phyloP scores from a whole-genome alignment of 2,797 vertebrate species.

The Lepilemur ruficaudatus region DNA sequence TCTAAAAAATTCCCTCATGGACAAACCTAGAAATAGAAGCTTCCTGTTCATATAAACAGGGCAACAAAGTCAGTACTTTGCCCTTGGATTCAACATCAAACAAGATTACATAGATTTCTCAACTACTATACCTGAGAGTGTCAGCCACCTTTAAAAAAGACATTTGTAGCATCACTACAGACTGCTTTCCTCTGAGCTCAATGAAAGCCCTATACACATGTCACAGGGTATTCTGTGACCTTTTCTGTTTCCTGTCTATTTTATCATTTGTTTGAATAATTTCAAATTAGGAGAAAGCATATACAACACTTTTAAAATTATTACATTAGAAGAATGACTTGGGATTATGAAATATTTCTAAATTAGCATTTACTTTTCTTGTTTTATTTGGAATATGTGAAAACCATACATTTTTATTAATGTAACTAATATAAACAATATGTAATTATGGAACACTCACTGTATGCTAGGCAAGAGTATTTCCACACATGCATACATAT shows the following conservation, averaged over 20 bases:
- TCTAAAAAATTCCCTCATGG: conserved; percentile 12
- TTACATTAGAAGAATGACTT: neutral
- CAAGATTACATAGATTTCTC: conserved; percentile 57
- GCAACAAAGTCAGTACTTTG: neutral
- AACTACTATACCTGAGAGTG: conserved; percentile 35
- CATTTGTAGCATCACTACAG: conserved; percentile 33
- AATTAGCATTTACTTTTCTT: neutral
- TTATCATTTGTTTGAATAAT: neutral
- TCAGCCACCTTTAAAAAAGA: conserved; percentile 60
- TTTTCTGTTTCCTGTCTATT: conserved; percentile 21
- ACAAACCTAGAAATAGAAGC: conserved; percentile 30
- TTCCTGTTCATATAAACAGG: conserved; percentile 16
- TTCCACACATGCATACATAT: neutral
- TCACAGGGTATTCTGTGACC: neutral
- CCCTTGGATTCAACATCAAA: conserved; percentile 64
- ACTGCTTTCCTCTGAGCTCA: conserved; percentile 20
- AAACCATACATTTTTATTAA: neutral
- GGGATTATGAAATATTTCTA: neutral
- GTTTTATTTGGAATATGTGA: neutral
- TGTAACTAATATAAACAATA: neutral
- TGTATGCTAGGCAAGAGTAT: neutral
- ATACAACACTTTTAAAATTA: neutral
- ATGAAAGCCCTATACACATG: neutral
- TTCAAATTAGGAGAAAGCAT: neutral
- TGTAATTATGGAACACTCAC: neutral